phyloP scores from a whole-genome alignment of 2,113 vertebrate genomes.

The Natator depressus region DNA sequence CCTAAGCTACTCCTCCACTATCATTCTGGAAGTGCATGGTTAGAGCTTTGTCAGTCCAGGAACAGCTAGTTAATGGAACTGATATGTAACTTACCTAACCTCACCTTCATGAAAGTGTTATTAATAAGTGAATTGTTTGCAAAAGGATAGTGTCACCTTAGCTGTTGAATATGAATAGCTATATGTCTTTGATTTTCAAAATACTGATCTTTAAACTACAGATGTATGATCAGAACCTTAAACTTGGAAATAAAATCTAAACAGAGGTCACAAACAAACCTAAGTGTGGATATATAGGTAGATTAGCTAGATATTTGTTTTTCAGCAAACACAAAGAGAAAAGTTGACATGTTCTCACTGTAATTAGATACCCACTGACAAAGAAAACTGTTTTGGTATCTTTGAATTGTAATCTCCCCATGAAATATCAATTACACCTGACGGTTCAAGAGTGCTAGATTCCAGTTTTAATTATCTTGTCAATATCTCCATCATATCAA shows the following conservation, averaged over 20 bases:
- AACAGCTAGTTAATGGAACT: background rate
- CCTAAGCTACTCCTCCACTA: background rate
- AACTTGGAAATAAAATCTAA: background rate
- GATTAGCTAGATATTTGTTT: background rate
- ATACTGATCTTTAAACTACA: background rate
- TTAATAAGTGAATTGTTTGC: rapidly evolving
- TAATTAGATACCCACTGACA: conserved; percentile 14
- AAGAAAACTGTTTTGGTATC: conserved; percentile 27
- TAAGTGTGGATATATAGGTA: background rate
- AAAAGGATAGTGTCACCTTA: background rate
- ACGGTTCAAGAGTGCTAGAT: background rate
- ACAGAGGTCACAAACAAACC: background rate
- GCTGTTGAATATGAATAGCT: background rate
- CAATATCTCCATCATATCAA: background rate
- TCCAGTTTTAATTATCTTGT: conserved; percentile 7
- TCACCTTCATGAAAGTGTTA: background rate
- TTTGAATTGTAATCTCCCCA: conserved; percentile 26
- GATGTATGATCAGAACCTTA: background rate
- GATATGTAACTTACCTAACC: rapidly evolving
- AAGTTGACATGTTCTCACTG: background rate
- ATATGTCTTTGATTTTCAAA: background rate
- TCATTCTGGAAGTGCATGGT: background rate
- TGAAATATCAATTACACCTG: conserved; percentile 40
- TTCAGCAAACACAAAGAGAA: background rate
- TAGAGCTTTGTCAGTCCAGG: background rate